phyloP scores from a whole-genome alignment of 1,140 invertebrate species.

The Littorina saxatilis region DNA sequence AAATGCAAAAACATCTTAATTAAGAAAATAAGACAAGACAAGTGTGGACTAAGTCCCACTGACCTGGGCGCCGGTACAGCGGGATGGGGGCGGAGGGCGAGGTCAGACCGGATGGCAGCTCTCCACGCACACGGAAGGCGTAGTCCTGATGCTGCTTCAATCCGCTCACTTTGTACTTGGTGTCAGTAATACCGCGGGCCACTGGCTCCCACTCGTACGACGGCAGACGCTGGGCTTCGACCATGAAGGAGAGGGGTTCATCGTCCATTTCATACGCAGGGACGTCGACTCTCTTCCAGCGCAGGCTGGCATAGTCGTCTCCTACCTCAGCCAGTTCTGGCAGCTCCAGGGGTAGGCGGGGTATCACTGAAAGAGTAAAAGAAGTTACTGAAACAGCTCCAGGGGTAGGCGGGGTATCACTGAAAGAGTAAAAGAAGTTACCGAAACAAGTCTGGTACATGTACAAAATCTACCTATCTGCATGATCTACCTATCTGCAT shows the following conservation, averaged over 20 bases:
- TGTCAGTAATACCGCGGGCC: conserved; percentile 60
- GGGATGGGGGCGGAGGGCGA: conserved; percentile 61
- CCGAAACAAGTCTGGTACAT: too few species aligned
- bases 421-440: conserved; percentile 33
- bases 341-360: conserved; percentile 53
- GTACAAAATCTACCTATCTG: too few species aligned
- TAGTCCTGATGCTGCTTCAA: conserved; percentile 65
- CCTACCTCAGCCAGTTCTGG: conserved; percentile 62
- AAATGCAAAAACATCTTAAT: too few species aligned
- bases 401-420: conserved; percentile 63
- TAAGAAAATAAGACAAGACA: too few species aligned
- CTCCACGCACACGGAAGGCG: conserved; percentile 63
- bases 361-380: conserved; percentile 64
- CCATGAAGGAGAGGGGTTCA: conserved; percentile 65
- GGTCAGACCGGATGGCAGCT: conserved; percentile 63
- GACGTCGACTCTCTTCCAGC: conserved; percentile 65
- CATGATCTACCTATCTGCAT: too few species aligned
- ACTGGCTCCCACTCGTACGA: conserved; percentile 67
- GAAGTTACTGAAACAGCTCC: too few species aligned
- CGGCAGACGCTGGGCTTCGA: conserved; percentile 66
- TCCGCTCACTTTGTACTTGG: conserved; percentile 55
- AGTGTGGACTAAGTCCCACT: too few species aligned
- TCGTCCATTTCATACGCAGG: conserved; percentile 62
- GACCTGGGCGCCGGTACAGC: conserved; percentile 68
- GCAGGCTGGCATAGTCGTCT: conserved; percentile 57